Conservation (phyloP, 2,113 vertebrate species). For the Proteles cristata region DNA sequence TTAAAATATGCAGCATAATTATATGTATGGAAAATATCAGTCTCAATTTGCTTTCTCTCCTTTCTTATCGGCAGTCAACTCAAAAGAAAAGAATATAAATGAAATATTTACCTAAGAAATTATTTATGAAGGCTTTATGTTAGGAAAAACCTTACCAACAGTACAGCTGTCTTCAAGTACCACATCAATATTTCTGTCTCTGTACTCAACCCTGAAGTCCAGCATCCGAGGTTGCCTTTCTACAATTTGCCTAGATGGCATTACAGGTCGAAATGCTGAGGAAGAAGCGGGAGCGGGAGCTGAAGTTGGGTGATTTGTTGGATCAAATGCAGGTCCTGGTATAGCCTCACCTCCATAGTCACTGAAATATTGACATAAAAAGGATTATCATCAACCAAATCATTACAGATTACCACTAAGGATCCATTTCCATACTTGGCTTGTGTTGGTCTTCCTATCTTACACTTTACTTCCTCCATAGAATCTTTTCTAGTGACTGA, state of each 20-base stretch:
- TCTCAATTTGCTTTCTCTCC: not conserved
- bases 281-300: constrained; percentile 89
- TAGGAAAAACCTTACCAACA: constrained; percentile 91
- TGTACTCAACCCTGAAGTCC: constrained; percentile 97
- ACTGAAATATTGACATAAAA: constrained; percentile 85
- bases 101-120: constrained; percentile 13
- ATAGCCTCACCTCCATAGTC: constrained; percentile 91
- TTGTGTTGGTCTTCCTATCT: constrained; percentile 9
- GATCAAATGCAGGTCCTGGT: constrained; percentile 87
- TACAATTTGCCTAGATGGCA: constrained; percentile 94
- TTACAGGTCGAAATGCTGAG: constrained; percentile 94
- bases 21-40: not conserved
- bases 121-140: constrained; percentile 31
- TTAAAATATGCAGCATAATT: constrained; percentile 55
- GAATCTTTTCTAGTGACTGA: constrained; percentile 1
- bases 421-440: not conserved
- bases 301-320: constrained; percentile 85
- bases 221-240: constrained; percentile 97
- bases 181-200: constrained; percentile 95
- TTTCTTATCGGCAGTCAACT: constrained; percentile 35
- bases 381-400: constrained; percentile 48
- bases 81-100: constrained; percentile 42
- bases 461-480: constrained; percentile 10
- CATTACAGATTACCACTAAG: constrained; percentile 13
- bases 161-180: constrained; percentile 96